A percentile compares a stretch with the other conserved stretches of the same genome.
Conservation (phyloP, 2,797 vertebrate species). For the Emydoidea blandingii region DNA sequence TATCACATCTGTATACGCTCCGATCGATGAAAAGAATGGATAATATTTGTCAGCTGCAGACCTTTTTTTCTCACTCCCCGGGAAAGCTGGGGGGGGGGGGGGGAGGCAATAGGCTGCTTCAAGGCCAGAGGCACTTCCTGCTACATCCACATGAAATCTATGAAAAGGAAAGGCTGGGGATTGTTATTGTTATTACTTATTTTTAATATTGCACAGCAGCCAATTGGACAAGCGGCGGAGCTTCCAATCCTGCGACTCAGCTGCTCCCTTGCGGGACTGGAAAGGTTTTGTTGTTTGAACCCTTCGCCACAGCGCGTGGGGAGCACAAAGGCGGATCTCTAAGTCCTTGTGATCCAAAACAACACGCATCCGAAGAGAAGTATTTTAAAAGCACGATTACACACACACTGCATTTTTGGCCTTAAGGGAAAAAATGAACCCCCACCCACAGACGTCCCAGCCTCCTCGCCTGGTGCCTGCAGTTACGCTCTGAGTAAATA, state of each 20-base stretch:
- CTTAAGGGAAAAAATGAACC: neutral
- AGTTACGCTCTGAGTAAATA: slow-evolving; percentile 76
- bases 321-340: slow-evolving; percentile 36
- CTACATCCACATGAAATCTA: slow-evolving; percentile 63
- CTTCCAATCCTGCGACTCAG: slow-evolving; percentile 48
- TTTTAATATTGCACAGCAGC: slow-evolving; percentile 76
- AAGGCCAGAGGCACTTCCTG: slow-evolving; percentile 78
- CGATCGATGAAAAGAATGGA: slow-evolving; percentile 84
- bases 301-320: slow-evolving; percentile 65
- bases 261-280: slow-evolving; percentile 48
- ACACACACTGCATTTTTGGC: slow-evolving; percentile 33
- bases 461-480: slow-evolving; percentile 54
- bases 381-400: slow-evolving; percentile 55
- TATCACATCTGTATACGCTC: slow-evolving; percentile 84
- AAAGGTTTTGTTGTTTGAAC: slow-evolving; percentile 72
- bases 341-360: neutral
- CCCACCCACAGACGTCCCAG: slow-evolving; percentile 16
- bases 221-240: slow-evolving; percentile 56
- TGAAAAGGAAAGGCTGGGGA: slow-evolving; percentile 63
- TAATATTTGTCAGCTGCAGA: slow-evolving; percentile 84
- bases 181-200: slow-evolving; percentile 81
- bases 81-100: neutral
- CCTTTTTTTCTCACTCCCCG: slow-evolving; percentile 79
- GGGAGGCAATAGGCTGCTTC: slow-evolving; percentile 73
- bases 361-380: neutral